Evolutionary conservation across 2,113 vertebrate species (phyloP).

Genomic region (Ariopsis seemanni): DNA sequence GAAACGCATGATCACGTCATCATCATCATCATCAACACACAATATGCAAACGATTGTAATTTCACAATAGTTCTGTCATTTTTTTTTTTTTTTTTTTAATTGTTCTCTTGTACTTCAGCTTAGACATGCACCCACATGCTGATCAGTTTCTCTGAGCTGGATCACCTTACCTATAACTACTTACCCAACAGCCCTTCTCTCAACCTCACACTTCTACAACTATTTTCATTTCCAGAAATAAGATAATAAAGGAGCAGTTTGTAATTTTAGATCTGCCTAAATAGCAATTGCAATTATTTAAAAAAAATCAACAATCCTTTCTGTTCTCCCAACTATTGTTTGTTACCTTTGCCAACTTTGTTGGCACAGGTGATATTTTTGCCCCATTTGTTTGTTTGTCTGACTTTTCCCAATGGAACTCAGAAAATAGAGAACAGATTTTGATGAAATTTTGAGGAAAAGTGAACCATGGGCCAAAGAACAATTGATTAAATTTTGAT

Average conservation of each 20-base stretch:
- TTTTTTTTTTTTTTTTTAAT: background rate
- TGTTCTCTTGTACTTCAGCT: background rate
- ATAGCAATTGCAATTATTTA: background rate
- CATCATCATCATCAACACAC: background rate
- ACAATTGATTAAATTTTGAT: too few relatives aligned
- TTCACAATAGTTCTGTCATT: background rate
- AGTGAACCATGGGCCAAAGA: too few relatives aligned
- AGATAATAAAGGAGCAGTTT: constrained; percentile 11
- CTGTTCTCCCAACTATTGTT: background rate
- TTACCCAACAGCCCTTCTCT: background rate
- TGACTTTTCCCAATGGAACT: too few relatives aligned
- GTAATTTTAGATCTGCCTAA: background rate
- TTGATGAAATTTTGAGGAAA: too few relatives aligned
- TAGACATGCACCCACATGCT: background rate
- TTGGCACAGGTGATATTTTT: too few relatives aligned
- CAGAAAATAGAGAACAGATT: too few relatives aligned
- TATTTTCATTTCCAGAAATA: background rate
- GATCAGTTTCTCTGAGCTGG: background rate
- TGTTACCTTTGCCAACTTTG: background rate
- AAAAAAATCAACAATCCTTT: background rate
- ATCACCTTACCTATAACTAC: background rate
- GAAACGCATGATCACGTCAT: background rate
- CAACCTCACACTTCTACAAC: background rate
- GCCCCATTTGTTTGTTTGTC: too few relatives aligned
- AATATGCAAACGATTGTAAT: constrained; percentile 28